phyloP scores from a whole-genome alignment of 2,888 invertebrate genomes.

The Agrilus cyanescens region DNA sequence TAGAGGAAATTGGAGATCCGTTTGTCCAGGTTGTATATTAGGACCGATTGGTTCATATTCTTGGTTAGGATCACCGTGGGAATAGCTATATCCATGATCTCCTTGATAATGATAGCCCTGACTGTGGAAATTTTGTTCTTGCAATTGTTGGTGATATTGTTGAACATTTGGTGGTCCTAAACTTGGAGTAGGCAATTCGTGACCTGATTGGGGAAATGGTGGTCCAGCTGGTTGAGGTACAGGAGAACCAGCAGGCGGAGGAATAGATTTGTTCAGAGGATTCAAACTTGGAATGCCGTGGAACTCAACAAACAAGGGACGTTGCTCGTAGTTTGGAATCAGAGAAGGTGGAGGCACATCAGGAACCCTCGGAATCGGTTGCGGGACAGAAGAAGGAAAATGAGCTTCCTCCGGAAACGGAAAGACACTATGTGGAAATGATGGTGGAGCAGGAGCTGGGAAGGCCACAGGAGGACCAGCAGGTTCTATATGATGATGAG shows the following conservation, averaged over 20 bases:
- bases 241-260: background rate
- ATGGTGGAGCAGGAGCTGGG: constrained; percentile 1
- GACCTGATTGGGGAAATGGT: constrained; percentile 11
- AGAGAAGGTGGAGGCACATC: background rate
- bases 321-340: background rate
- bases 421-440: background rate
- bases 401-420: background rate
- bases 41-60: constrained; percentile 8
- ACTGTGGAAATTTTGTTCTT: constrained; percentile 5
- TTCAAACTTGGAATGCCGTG: constrained; percentile 6
- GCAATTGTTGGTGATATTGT: constrained; percentile 3
- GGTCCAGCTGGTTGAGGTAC: constrained; percentile 7
- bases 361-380: background rate
- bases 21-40: constrained; percentile 27
- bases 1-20: constrained; percentile 27
- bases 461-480: background rate
- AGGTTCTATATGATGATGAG: background rate
- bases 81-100: constrained; percentile 2
- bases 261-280: constrained; percentile 2
- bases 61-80: constrained; percentile 1
- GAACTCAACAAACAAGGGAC: constrained; percentile 8
- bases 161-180: constrained; percentile 5
- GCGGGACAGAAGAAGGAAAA: background rate
- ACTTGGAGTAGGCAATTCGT: constrained; percentile 2
- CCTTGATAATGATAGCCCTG: constrained; percentile 4